Conservation (phyloP, 2,888 invertebrate genomes). For the Sesia apiformis region DNA sequence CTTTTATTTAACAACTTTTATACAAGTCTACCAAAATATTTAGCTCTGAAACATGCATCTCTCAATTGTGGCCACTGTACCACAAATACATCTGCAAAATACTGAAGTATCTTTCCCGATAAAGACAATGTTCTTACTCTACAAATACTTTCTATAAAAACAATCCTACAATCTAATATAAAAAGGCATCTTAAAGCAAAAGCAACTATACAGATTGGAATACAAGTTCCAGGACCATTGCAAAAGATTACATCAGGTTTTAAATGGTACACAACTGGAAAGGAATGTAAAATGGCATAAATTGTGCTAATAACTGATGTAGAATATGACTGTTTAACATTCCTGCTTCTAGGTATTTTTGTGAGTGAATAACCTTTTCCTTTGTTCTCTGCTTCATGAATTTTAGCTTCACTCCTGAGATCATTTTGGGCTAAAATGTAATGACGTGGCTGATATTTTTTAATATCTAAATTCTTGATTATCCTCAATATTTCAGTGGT, state of each 20-base stretch:
- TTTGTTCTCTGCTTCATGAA: slow-evolving; percentile 65
- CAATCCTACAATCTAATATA: slow-evolving; percentile 80
- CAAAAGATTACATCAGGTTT: slow-evolving; percentile 89
- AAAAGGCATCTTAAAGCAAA: slow-evolving; percentile 82
- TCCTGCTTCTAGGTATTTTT: slow-evolving; percentile 87
- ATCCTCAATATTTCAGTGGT: slow-evolving; percentile 94
- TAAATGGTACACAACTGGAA: slow-evolving; percentile 80
- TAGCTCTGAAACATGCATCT: slow-evolving; percentile 77
- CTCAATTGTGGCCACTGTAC: slow-evolving; percentile 94
- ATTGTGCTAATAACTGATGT: slow-evolving; percentile 87
- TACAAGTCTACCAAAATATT: slow-evolving; percentile 85
- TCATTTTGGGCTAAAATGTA: slow-evolving; percentile 89
- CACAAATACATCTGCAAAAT: slow-evolving; percentile 87
- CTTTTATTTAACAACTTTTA: slow-evolving; percentile 28
- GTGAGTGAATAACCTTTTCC: slow-evolving; percentile 58
- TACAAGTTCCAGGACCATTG: slow-evolving; percentile 98
- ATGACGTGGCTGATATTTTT: slow-evolving; percentile 80
- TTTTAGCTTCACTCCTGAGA: slow-evolving; percentile 80
- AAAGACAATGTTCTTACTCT: slow-evolving; percentile 92
- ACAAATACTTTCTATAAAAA: slow-evolving; percentile 97
- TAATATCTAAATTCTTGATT: slow-evolving; percentile 74
- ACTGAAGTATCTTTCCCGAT: slow-evolving; percentile 89
- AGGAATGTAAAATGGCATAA: slow-evolving; percentile 78
- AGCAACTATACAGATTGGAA: slow-evolving; percentile 89
- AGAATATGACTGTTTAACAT: slow-evolving; percentile 89